These are phyloP conservation scores for Eupithecia inturbata DNA, from an alignment of 2,888 invertebrate genomes.

Conservation along the genomic window DNA sequence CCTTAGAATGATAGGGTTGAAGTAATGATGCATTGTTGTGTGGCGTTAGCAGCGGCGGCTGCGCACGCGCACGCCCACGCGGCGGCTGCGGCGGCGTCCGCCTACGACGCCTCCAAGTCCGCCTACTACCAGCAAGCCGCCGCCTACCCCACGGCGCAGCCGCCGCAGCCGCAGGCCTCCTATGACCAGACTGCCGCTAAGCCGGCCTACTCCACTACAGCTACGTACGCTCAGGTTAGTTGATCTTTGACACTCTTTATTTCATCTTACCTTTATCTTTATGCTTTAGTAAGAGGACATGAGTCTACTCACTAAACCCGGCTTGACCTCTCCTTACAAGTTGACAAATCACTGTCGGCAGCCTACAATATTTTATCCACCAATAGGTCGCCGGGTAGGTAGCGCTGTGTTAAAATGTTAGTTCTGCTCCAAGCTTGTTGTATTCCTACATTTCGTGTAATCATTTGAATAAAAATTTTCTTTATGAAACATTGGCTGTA, in stretches of 20 bases:
- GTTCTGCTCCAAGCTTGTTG: background rate
- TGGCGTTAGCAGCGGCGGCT: constrained; percentile 56
- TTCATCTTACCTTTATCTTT: background rate
- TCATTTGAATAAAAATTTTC: background rate
- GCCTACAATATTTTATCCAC: background rate
- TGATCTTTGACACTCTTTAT: background rate
- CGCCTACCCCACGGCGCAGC: constrained; percentile 85
- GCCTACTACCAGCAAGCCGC: constrained; percentile 92
- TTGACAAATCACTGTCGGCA: too few relatives aligned
- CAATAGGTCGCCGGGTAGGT: too few relatives aligned
- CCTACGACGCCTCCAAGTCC: constrained; percentile 93
- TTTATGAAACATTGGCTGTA: constrained; percentile 15
- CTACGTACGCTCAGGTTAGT: constrained; percentile 86
- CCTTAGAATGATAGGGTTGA: background rate
- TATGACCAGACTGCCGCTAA: constrained; percentile 86
- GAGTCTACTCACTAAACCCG: background rate
- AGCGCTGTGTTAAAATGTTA: background rate
- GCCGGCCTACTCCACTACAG: constrained; percentile 88
- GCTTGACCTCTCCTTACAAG: too few relatives aligned
- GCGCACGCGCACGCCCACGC: constrained; percentile 79
- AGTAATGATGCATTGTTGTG: constrained; percentile 2
- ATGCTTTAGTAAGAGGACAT: background rate
- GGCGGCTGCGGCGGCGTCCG: constrained; percentile 84
- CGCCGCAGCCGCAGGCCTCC: constrained; percentile 84
- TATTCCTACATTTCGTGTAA: background rate